These are phyloP conservation scores for Lydus trimaculatus DNA, from an alignment of 2,888 invertebrate genomes.

Conservation along the genomic window DNA sequence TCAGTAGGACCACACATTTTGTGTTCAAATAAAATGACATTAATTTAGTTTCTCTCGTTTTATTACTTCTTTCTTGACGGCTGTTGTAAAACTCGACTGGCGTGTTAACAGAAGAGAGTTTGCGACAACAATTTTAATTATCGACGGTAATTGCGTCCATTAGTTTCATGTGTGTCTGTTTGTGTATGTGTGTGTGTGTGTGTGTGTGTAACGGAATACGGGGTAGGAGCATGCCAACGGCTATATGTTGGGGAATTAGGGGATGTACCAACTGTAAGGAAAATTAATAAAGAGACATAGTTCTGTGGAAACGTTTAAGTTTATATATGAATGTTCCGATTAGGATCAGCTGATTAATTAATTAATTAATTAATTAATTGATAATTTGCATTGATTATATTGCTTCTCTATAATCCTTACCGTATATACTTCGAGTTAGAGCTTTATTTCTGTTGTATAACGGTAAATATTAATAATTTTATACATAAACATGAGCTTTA, in stretches of 20 bases:
- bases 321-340: background rate
- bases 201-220: background rate
- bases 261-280: background rate
- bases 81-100: too few relatives aligned
- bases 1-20: background rate
- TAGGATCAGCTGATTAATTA: background rate
- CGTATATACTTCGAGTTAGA: background rate
- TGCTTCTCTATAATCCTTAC: too few relatives aligned
- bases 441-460: background rate
- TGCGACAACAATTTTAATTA: conserved; percentile 6
- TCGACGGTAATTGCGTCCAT: background rate
- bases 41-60: background rate
- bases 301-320: too few relatives aligned
- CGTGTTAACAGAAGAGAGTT: background rate
- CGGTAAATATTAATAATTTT: conserved; percentile 5
- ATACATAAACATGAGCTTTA: conserved; percentile 4
- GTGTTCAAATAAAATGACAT: conserved; percentile 6
- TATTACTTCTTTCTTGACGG: background rate
- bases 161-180: background rate
- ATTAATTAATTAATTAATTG: too few relatives aligned
- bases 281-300: background rate
- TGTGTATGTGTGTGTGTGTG: background rate
- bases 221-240: background rate
- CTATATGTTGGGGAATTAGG: background rate
- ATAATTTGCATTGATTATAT: too few relatives aligned